Base-by-base conservation (phyloP, 2,888 invertebrate species). In the Lamproptera curius region DNA sequence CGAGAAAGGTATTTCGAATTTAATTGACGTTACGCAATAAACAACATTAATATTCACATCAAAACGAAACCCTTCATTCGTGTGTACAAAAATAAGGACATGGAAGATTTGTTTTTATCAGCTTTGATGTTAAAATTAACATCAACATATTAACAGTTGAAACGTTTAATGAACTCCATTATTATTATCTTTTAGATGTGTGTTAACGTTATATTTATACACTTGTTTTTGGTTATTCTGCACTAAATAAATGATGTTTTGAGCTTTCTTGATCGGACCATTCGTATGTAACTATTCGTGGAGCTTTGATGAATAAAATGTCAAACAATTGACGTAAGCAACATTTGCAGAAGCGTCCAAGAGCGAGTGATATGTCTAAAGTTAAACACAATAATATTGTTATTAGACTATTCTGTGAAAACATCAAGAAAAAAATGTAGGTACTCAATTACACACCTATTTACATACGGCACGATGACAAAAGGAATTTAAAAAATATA, bases 241-340 rank as follows among this genome's bases (percentile, higher is more conserved):
- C 14, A 16, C 6, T 2, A 36, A 42, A 36, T 26, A 16, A 42
- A 36, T 35, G 23, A 8, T 26, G 15, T 23, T 14, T 36, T 14
- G 26, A 23, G 28, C 36, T 37, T 31, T 48, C 40, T 48, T 33
- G 36, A 36, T 28, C 28, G 42, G 15, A 11, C 20, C 23, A 40
- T 46, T 40, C 39, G 34, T 23, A 33, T 14, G 17, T 10, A 28
- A 9, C 33, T 44, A 40, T 40, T 43, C 36, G 4, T 5, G 13
- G 15, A 20, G 16, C 43, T 16, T 16, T 15, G 16, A 35, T 4
- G 42, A 42, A 42, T 17, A n/a, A 26, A 13, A 36, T 36, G 14
- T 36, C 36, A 14, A 36, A 36, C 23, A 36, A 35, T 36, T 36
- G 36, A 36, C 36, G 16, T 16, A 35, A 16, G 23, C 34, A 13